Evolutionary conservation across 2,113 vertebrate species (phyloP), one percentile per base, ranked within the genome.

Genomic region (Harpagus bidentatus): DNA sequence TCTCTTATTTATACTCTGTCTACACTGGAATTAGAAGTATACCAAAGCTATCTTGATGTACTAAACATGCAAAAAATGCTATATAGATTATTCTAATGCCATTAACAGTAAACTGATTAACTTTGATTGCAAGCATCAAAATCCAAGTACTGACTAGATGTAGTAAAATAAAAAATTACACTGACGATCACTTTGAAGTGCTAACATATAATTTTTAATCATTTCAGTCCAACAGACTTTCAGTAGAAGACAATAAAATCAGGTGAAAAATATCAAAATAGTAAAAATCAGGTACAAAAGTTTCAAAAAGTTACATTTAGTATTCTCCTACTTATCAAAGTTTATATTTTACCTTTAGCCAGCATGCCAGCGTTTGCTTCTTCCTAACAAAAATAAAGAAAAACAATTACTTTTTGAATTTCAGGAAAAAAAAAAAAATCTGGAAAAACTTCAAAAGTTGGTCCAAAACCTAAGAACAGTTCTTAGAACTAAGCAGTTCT

Each of bases 281-380:
- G 10, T 59, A 69, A 77, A 91, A 87, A 63, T 11, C 11, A n/a
- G 23, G 17, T 43, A 81, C 62, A 26, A 32, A 87, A 59, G 9
- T 58, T 80, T 67, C 18, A 50, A 28, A 50, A 59, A 84, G 18
- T 48, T 91, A n/a, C 32, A 85, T 55, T 84, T 62, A 55, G 13
- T 70, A 28, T 74, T 82, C 25, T 70, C 38, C 31, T 9, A 61
- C 25, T 55, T 11, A 70, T 53, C 13, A 34, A 73, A 69, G 19
- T 61, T 80, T 62, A 0, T 83, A 87, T 82, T 93, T 98, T 98
- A 99, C 99, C 99, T 99, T 99, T 99, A 76, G 97, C 98, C 71
- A 99, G 97, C 98, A 98, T 98, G 72, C 98, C 97, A 94, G 96
- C 83, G 2, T 81, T 89, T 72, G 96, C 95, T 95, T 98, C 97